Evolutionary conservation across 2,888 invertebrate species (phyloP).

Genomic region (Himalopsyche japonica): DNA sequence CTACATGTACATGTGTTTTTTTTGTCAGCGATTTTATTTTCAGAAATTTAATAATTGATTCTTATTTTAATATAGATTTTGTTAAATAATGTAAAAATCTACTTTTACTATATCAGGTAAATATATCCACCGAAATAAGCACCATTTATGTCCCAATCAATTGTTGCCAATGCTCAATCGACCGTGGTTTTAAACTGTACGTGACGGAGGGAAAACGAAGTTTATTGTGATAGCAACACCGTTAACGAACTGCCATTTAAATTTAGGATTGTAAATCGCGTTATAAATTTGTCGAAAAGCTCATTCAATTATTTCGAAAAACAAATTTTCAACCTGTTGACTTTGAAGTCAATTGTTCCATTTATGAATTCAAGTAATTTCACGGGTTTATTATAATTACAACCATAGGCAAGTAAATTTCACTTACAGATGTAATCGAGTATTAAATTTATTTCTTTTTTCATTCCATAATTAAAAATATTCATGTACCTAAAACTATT

Average conservation of each 20-base stretch:
- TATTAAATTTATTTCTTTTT: too few species aligned
- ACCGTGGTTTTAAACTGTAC: background rate
- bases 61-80: too few species aligned
- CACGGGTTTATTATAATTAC: background rate
- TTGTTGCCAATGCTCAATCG: background rate
- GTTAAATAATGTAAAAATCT: too few species aligned
- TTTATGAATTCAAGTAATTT: background rate
- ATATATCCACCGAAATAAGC: background rate
- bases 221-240: slow-evolving; percentile 4
- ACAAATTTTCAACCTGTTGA: background rate
- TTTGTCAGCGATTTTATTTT: too few species aligned
- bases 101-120: too few species aligned
- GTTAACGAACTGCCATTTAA: background rate
- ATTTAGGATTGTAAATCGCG: background rate
- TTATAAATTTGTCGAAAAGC: background rate
- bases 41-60: too few species aligned
- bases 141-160: background rate
- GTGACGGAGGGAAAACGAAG: background rate
- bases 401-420: background rate
- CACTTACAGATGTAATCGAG: too few species aligned
- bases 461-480: too few species aligned
- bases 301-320: background rate
- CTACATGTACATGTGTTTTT: too few species aligned
- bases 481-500: too few species aligned
- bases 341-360: background rate